Base-by-base conservation (phyloP, 2,888 invertebrate species). In the Microplitis deprimator region DNA sequence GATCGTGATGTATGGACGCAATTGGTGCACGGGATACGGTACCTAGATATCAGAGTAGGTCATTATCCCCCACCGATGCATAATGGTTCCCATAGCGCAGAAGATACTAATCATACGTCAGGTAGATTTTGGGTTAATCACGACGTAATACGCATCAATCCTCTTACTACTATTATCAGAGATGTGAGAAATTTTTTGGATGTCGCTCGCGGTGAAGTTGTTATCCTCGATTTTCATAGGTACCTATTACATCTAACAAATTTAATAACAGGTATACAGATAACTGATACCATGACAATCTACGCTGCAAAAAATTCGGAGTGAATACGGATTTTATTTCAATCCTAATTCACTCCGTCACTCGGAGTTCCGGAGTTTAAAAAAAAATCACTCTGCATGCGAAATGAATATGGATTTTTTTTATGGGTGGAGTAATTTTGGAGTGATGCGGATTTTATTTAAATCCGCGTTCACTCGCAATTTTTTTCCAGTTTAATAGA, bases 1-100 rank as follows among this genome's bases (percentile, higher is more conserved):
- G 96, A 96, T 87, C 93, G 95, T 78, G 93, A 94, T 84, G 92
- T 96, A 71, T 96, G 96, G 95, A 93, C 93, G 0, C 96, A 97
- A 86, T 91, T 97, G n/a, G 94, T 95, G 0, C 94, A 95, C 87
- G 96, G 96, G 73, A 94, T 96, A 84, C 92, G 96, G 85, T 96
- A 95, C 89, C 91, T 96, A 71, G 96, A 96, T 89, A 92, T 96
- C 75, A 93, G 96, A 83, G 92, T 96, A 80, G 96, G 95, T 79
- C 95, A 93, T 89, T 95, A 93, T 82, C 89, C 82, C 78, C 85
- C 79, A 79, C 85, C 76, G 79, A 85, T 81, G 81, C 85, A 85
- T 68, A 80, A 78, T 60, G 72, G 65, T 17, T 76, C 73, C 8
- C 74, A 78, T 62, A 75, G 29, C 20, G 69, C 60, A 77, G 81